Conservation (phyloP, 1,140 invertebrate species). For the Sinonovacula constricta region DNA sequence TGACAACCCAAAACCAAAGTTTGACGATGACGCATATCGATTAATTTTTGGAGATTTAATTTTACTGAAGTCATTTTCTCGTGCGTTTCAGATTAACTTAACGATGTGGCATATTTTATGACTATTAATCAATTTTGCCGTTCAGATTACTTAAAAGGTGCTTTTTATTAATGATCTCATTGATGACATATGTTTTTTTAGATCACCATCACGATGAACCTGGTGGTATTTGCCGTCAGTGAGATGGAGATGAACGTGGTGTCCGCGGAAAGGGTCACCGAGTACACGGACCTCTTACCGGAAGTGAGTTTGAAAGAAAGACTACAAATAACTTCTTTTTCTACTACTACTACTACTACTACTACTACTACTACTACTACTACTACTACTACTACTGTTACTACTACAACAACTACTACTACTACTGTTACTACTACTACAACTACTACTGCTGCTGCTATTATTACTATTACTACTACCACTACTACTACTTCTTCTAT, state of each 20-base stretch:
- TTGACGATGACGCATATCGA: background rate
- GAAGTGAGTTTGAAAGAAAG: slow-evolving; percentile 65
- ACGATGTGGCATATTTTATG: background rate
- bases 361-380: background rate
- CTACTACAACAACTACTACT: background rate
- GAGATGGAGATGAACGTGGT: slow-evolving; percentile 97
- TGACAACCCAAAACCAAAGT: background rate
- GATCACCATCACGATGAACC: slow-evolving; percentile 35
- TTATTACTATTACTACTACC: background rate
- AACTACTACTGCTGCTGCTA: background rate
- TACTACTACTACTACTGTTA: background rate
- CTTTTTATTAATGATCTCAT: background rate
- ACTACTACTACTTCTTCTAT: background rate
- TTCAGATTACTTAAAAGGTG: background rate
- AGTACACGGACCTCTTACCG: slow-evolving; percentile 89
- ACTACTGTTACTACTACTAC: background rate
- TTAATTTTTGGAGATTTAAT: background rate
- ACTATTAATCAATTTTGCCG: background rate
- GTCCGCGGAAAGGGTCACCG: slow-evolving; percentile 96
- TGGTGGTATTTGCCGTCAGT: slow-evolving; percentile 25
- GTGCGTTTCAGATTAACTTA: background rate
- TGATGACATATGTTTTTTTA: slow-evolving; percentile 4
- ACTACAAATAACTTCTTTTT: background rate
- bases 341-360: background rate
- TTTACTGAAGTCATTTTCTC: background rate